Conservation (phyloP, 2,888 invertebrate genomes). For the Hydriomena furcata region DNA sequence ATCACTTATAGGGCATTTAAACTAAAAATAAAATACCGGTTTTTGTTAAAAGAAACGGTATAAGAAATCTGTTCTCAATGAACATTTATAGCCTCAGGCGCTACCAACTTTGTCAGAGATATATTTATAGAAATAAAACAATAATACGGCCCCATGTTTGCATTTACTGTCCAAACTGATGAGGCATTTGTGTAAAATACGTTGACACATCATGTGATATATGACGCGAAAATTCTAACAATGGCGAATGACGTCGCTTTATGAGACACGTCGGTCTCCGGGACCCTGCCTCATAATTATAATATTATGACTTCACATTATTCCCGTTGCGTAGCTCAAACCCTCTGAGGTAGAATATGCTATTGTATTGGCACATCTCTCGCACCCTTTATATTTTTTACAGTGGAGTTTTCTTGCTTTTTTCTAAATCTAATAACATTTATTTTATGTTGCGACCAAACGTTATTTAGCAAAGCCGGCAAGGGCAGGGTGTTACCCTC, state of each 20-base stretch:
- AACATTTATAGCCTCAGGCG: constrained; percentile 6
- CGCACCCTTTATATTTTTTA: constrained; percentile 39
- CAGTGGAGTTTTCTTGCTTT: constrained; percentile 30
- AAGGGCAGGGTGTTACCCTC: constrained; percentile 54
- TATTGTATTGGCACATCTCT: constrained; percentile 47
- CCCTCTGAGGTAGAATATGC: constrained; percentile 49
- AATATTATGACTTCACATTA: constrained; percentile 78
- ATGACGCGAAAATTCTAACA: constrained; percentile 61
- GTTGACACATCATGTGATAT: constrained; percentile 57
- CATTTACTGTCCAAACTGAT: constrained; percentile 45
- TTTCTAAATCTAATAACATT: constrained; percentile 40
- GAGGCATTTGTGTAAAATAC: constrained; percentile 58
- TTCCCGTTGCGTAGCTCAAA: constrained; percentile 48
- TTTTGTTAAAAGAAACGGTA: constrained; percentile 14
- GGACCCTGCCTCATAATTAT: constrained; percentile 65
- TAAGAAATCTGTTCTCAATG: constrained; percentile 22
- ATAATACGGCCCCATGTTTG: constrained; percentile 25
- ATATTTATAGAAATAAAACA: constrained; percentile 27
- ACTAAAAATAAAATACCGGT: constrained; percentile 36
- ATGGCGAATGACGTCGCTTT: constrained; percentile 68
- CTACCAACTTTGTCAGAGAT: constrained; percentile 13
- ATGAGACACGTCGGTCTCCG: constrained; percentile 51
- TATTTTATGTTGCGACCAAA: constrained; percentile 36
- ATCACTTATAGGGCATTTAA: constrained; percentile 53
- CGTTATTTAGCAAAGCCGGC: constrained; percentile 36